Evolutionary conservation across 2,797 vertebrate genomes (phyloP).

Genomic region (Kryptolebias ocellatus): DNA sequence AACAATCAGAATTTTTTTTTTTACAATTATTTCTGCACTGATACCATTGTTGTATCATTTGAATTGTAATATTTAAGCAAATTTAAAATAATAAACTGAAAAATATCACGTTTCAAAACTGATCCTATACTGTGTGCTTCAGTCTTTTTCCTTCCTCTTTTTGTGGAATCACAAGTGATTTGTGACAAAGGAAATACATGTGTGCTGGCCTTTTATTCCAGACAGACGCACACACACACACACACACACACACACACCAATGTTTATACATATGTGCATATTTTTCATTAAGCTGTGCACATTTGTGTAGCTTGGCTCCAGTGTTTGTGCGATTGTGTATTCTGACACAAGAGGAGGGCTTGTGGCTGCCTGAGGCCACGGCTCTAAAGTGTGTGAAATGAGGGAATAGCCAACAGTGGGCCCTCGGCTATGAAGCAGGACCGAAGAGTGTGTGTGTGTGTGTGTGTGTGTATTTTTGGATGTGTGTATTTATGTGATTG

Average conservation of each 20-base stretch:
- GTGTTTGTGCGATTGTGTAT: constrained; percentile 31
- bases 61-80: not conserved
- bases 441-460: constrained; percentile 26
- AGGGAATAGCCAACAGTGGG: constrained; percentile 63
- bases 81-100: not conserved
- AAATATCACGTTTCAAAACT: not conserved
- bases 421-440: constrained; percentile 50
- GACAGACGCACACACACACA: constrained; percentile 56
- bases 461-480: constrained; percentile 23
- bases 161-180: constrained; percentile 43
- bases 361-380: constrained; percentile 60
- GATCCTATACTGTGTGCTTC: too few relatives aligned
- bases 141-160: not conserved
- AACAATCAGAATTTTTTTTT: too few relatives aligned
- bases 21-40: too few relatives aligned
- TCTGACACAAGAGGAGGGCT: constrained; percentile 34
- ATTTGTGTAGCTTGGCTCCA: constrained; percentile 30
- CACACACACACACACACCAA: constrained; percentile 37
- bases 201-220: constrained; percentile 36
- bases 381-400: constrained; percentile 70
- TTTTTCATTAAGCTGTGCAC: constrained; percentile 44
- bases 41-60: not conserved
- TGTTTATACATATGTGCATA: constrained; percentile 39
- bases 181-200: constrained; percentile 36
- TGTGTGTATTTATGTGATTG: constrained; percentile 33